These are phyloP conservation scores for Galaxea fascicularis DNA, from an alignment of 92 coral and sea anemone genomes.

Conservation along the genomic window DNA sequence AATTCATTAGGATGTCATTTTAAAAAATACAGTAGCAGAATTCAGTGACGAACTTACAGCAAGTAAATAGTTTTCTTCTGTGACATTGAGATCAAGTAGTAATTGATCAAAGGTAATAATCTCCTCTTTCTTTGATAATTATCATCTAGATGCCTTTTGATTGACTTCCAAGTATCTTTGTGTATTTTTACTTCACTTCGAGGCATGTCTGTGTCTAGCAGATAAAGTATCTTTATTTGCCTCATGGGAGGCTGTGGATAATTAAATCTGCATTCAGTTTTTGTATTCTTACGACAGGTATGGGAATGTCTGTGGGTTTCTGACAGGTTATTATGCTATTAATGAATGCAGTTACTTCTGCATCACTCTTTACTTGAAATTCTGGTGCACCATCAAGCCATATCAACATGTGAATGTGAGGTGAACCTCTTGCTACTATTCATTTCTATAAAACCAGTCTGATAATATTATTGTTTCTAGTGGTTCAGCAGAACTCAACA, in stretches of 20 bases:
- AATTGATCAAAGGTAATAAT: conserved; percentile 12
- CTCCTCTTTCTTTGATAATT: conserved; percentile 47
- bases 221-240: conserved; percentile 47
- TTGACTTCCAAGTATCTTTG: conserved; percentile 57
- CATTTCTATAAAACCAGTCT: conserved; percentile 56
- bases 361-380: conserved; percentile 31
- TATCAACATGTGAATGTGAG: conserved; percentile 44
- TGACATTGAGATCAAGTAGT: too few species aligned
- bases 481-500: conserved; percentile 49
- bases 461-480: conserved; percentile 37
- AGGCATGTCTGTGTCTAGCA: conserved; percentile 34
- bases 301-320: conserved; percentile 59
- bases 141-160: conserved; percentile 40
- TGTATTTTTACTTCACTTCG: neutral
- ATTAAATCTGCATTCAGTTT: conserved; percentile 31
- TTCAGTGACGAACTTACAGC: neutral
- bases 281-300: conserved; percentile 60
- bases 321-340: conserved; percentile 59
- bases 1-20: conserved; percentile 13
- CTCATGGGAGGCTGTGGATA: conserved; percentile 60
- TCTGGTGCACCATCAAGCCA: conserved; percentile 53
- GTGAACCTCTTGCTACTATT: conserved; percentile 45
- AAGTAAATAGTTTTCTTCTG: too few species aligned
- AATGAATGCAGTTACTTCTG: conserved; percentile 42
- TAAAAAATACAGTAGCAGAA: conserved; percentile 44